phyloP scores from a whole-genome alignment of 2,797 vertebrate genomes.

The Hemitrygon akajei region DNA sequence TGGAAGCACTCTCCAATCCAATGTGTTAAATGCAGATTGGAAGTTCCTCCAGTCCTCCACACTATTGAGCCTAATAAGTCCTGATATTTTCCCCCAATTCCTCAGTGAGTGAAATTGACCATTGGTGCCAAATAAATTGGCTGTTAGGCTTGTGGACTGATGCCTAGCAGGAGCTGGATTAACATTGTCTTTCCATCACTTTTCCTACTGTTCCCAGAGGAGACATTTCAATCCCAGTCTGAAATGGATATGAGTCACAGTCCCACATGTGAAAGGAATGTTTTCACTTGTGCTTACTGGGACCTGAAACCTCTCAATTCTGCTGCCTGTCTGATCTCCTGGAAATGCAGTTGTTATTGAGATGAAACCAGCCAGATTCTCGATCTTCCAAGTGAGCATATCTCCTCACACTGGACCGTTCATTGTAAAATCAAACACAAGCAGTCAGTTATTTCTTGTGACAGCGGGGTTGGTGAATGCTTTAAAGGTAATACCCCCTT shows the following conservation, averaged over 20 bases:
- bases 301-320: background rate
- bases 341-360: background rate
- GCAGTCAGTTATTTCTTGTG: background rate
- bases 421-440: background rate
- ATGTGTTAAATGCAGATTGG: background rate
- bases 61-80: background rate
- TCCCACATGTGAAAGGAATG: constrained; percentile 18
- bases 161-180: constrained; percentile 32
- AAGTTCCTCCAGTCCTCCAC: background rate
- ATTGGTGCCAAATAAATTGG: background rate
- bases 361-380: background rate
- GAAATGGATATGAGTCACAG: constrained; percentile 26
- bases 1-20: background rate
- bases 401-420: background rate
- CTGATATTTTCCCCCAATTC: background rate
- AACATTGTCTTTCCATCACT: background rate
- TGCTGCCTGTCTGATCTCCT: background rate
- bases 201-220: background rate
- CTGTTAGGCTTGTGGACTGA: constrained; percentile 7
- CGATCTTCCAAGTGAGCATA: background rate
- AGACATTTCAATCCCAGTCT: background rate
- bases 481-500: background rate
- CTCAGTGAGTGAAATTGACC: background rate
- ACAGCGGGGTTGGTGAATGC: background rate
- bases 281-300: background rate